phyloP scores from a whole-genome alignment of 2,113 vertebrate species.

The Oncorhynchus nerka region DNA sequence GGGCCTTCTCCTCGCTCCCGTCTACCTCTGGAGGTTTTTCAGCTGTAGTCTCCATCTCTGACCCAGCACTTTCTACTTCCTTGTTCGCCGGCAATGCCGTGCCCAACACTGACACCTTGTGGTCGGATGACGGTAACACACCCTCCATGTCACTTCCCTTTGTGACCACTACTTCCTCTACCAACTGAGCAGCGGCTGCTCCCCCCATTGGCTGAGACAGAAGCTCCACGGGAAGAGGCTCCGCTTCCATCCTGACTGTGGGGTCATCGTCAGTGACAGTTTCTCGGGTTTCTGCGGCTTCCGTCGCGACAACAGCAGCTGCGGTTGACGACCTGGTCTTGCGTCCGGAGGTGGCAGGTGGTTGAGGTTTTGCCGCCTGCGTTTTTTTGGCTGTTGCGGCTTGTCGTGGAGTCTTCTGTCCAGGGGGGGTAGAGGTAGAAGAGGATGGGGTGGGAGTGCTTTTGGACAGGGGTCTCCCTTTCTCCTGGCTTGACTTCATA shows the following conservation, averaged over 20 bases:
- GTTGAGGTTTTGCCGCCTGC: background rate
- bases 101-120: constrained; percentile 34
- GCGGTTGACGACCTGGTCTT: constrained; percentile 9
- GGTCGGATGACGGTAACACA: constrained; percentile 9
- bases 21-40: background rate
- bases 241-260: background rate
- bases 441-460: background rate
- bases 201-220: background rate
- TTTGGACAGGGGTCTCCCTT: too few species aligned
- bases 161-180: background rate
- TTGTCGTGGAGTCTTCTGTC: background rate
- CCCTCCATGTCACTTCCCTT: background rate
- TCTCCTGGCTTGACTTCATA: constrained; percentile 1
- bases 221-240: background rate
- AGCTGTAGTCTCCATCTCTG: constrained; percentile 18
- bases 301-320: background rate
- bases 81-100: background rate
- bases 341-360: background rate
- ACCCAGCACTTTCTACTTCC: constrained; percentile 18
- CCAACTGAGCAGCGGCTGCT: too few species aligned
- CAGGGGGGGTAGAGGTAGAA: background rate
- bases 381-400: background rate
- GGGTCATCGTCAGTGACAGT: too few species aligned
- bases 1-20: background rate
- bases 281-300: background rate